These are phyloP conservation scores for Athene noctua DNA, from an alignment of 2,113 vertebrate species.

Conservation along the genomic window DNA sequence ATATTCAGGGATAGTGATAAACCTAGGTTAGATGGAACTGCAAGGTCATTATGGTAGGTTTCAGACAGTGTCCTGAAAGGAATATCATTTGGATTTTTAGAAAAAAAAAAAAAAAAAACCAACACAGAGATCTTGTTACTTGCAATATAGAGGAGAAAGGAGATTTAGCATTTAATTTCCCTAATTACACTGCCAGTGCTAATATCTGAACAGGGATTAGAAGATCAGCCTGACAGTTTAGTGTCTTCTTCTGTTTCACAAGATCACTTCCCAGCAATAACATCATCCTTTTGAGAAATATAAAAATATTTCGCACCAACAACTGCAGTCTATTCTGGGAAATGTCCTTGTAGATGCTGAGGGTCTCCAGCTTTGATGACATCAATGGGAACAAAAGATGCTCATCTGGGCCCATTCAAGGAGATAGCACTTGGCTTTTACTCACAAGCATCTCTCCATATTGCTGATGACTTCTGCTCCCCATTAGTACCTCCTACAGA, in stretches of 20 bases:
- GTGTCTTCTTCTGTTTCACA: background rate
- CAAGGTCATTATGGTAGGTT: background rate
- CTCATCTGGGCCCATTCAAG: background rate
- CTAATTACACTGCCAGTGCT: background rate
- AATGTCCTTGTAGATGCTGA: accelerated
- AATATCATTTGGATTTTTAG: background rate
- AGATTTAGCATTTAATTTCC: background rate
- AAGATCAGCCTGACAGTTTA: background rate
- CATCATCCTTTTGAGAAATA: background rate
- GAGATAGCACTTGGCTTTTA: background rate
- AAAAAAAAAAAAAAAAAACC: background rate
- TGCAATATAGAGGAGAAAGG: background rate
- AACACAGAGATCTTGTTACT: background rate
- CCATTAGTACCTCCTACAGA: background rate
- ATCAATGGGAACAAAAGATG: background rate
- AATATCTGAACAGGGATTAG: background rate
- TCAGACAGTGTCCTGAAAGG: background rate
- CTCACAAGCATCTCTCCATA: background rate
- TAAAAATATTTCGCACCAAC: background rate
- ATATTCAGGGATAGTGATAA: background rate
- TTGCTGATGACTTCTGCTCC: background rate
- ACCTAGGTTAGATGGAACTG: background rate
- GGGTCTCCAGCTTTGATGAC: background rate
- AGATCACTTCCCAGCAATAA: background rate
- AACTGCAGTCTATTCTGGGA: background rate